A percentile compares a stretch with the other conserved stretches of the same genome.
These are phyloP conservation scores for Penaeus indicus DNA, from an alignment of 1,140 invertebrate species.

Conservation along the genomic window DNA sequence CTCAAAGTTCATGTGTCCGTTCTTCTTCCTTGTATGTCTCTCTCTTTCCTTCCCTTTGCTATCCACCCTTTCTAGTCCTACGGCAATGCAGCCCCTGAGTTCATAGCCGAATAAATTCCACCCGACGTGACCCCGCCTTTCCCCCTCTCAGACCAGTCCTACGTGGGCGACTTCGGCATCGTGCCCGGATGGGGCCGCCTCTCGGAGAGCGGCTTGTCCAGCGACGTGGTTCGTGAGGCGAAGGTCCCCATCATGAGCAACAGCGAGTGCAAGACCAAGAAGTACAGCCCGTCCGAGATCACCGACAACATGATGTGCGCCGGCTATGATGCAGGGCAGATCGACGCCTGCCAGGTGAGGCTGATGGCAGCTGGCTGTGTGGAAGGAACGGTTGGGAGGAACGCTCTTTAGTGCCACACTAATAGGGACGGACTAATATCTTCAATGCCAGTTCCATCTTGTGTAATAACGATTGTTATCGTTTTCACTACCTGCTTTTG, in stretches of 20 bases:
- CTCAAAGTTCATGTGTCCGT: too few species aligned
- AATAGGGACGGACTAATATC: too few species aligned
- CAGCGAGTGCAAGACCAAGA: constrained; percentile 80
- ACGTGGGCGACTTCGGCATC: constrained; percentile 79
- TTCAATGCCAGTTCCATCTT: too few species aligned
- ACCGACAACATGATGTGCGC: constrained; percentile 77
- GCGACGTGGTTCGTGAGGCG: constrained; percentile 84
- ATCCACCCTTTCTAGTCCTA: too few species aligned
- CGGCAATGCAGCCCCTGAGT: too few species aligned
- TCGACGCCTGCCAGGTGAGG: constrained; percentile 81
- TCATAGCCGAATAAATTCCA: too few species aligned
- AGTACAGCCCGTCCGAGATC: constrained; percentile 83
- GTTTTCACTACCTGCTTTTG: too few species aligned
- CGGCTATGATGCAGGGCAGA: constrained; percentile 68
- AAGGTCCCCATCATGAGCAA: constrained; percentile 86
- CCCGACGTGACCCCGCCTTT: background rate
- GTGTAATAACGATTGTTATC: too few species aligned
- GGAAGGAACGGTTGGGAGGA: background rate
- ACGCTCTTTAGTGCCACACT: background rate
- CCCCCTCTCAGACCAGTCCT: constrained; percentile 76
- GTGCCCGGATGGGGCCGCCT: constrained; percentile 89
- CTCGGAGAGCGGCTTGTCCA: constrained; percentile 82
- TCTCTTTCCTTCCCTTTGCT: too few species aligned
- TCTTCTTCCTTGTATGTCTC: too few species aligned
- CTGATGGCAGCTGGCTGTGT: background rate